Evolutionary conservation across 2,797 vertebrate species (phyloP).

Genomic region (Sternarchorhynchus goeldii): DNA sequence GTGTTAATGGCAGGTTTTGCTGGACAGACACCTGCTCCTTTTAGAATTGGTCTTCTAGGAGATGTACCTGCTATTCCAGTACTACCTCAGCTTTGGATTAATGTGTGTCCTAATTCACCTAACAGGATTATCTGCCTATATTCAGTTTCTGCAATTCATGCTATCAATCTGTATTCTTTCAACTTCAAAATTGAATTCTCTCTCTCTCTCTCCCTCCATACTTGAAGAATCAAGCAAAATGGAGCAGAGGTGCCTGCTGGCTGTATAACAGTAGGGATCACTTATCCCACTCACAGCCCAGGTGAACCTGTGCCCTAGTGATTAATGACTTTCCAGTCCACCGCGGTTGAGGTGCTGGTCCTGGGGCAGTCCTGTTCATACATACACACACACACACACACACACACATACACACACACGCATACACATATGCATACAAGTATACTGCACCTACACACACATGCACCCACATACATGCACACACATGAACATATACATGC

Average conservation of each 20-base stretch:
- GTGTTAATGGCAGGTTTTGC: neutral
- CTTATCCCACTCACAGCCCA: conserved; percentile 39
- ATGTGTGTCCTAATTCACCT: conserved; percentile 17
- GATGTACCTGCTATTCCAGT: neutral
- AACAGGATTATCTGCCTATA: conserved; percentile 50
- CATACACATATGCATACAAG: neutral
- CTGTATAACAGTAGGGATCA: conserved; percentile 28
- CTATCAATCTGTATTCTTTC: neutral
- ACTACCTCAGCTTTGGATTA: conserved; percentile 35
- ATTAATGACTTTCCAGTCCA: conserved; percentile 53
- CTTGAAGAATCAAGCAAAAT: conserved; percentile 62
- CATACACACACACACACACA: conserved; percentile 29
- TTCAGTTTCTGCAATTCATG: conserved; percentile 10
- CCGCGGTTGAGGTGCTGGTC: conserved; percentile 34
- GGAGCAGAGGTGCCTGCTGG: conserved; percentile 47
- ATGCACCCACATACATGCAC: neutral
- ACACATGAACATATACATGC: neutral
- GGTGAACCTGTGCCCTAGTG: conserved; percentile 52
- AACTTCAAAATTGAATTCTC: neutral
- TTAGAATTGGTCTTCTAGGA: conserved; percentile 1
- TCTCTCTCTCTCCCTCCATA: conserved; percentile 41
- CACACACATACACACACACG: neutral
- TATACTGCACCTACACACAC: neutral
- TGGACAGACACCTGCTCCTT: neutral
- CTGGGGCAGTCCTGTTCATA: conserved; percentile 4